Percentiles rank a stretch among this genome's conserved stretches.
phyloP scores from a whole-genome alignment of 1,140 invertebrate species.

The Drosophila repletoides region DNA sequence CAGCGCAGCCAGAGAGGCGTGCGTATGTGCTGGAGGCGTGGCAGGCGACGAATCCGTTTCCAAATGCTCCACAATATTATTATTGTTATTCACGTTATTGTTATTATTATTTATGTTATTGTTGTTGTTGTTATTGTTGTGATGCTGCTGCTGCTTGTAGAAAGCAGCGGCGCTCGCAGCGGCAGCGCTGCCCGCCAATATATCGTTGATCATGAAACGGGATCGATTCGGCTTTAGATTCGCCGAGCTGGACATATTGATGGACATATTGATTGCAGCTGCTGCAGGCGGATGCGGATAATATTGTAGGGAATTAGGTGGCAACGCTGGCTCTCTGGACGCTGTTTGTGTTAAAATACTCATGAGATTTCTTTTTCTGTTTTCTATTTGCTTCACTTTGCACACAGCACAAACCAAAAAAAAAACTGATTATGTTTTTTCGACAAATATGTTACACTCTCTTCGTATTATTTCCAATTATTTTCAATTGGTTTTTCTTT shows the following conservation, averaged over 20 bases:
- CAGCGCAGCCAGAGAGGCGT: slow-evolving; percentile 1
- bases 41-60: slow-evolving; percentile 22
- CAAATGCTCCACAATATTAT: slow-evolving; percentile 35
- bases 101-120: slow-evolving; percentile 38
- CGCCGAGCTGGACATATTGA: slow-evolving; percentile 61
- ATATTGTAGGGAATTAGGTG: too few species aligned
- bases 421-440: slow-evolving; percentile 15
- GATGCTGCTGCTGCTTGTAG: slow-evolving; percentile 71
- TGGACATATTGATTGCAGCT: slow-evolving; percentile 50
- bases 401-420: slow-evolving; percentile 23
- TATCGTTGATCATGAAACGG: slow-evolving; percentile 91
- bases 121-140: slow-evolving; percentile 54
- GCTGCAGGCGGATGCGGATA: slow-evolving; percentile 2
- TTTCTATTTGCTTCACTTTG: not conserved
- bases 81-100: slow-evolving; percentile 24
- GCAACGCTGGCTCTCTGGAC: slow-evolving; percentile 12
- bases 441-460: slow-evolving; percentile 4
- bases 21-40: slow-evolving; percentile 23
- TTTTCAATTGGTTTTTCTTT: too few species aligned
- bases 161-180: slow-evolving; percentile 62
- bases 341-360: slow-evolving; percentile 74
- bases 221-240: slow-evolving; percentile 87
- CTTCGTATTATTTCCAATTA: not conserved
- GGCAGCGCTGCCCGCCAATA: slow-evolving; percentile 85
- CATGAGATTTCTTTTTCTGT: slow-evolving; percentile 47